A percentile compares a stretch with the other conserved stretches of the same genome.
Conservation (phyloP, 2,113 vertebrate genomes). For the Myodes glareolus region DNA sequence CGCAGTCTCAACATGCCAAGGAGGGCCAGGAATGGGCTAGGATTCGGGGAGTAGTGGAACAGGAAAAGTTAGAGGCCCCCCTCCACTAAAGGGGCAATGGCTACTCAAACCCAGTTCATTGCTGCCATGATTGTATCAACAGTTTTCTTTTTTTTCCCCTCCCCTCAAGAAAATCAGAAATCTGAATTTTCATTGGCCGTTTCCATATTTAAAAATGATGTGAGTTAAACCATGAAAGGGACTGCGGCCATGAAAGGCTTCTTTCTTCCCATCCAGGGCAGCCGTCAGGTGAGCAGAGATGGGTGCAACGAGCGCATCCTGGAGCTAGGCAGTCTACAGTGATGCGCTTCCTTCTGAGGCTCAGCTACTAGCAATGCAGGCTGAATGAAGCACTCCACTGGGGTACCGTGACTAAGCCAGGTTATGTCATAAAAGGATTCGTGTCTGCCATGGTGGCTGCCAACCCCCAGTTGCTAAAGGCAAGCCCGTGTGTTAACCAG, state of each 20-base stretch:
- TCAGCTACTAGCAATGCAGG: neutral
- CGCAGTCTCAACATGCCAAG: constrained; percentile 23
- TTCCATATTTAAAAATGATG: neutral
- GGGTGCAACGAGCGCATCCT: neutral
- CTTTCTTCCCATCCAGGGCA: neutral
- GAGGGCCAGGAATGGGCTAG: constrained; percentile 7
- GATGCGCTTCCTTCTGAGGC: neutral
- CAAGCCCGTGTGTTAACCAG: neutral
- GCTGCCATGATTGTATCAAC: neutral
- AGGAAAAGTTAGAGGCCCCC: neutral
- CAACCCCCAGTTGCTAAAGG: neutral
- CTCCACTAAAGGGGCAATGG: neutral
- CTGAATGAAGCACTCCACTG: neutral
- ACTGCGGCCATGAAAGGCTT: neutral
- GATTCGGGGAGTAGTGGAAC: neutral
- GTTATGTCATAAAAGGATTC: neutral
- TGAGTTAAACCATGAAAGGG: neutral
- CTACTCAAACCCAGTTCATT: neutral
- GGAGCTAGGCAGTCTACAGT: neutral
- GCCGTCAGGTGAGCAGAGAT: neutral
- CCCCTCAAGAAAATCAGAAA: neutral
- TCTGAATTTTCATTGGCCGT: neutral
- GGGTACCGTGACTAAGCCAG: neutral
- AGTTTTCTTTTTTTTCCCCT: neutral
- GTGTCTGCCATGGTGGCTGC: neutral